phyloP scores from a whole-genome alignment of 1,140 invertebrate genomes.

The Neuroterus valhalla region DNA sequence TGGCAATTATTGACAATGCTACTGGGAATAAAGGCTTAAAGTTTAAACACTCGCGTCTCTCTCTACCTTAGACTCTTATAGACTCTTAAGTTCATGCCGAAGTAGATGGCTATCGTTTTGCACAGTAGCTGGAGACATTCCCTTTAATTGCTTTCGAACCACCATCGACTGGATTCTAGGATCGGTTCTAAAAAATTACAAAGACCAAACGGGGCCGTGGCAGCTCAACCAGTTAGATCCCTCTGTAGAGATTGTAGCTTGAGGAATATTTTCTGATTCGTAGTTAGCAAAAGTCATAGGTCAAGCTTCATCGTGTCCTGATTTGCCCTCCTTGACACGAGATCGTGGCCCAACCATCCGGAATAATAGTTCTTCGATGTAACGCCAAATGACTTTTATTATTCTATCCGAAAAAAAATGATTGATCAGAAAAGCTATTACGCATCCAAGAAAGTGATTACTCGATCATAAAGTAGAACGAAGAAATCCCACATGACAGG shows the following conservation, averaged over 20 bases:
- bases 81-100: neutral
- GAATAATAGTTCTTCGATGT: neutral
- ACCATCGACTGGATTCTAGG: constrained; percentile 15
- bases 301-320: neutral
- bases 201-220: neutral
- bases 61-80: too few relatives aligned
- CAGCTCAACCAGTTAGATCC: constrained; percentile 43
- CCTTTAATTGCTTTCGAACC: constrained; percentile 51
- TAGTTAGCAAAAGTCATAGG: neutral
- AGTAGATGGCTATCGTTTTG: constrained; percentile 42
- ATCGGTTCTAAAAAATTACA: neutral
- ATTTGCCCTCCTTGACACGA: neutral
- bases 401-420: too few relatives aligned
- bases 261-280: neutral
- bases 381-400: too few relatives aligned
- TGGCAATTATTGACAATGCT: neutral
- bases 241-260: constrained; percentile 25
- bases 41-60: neutral
- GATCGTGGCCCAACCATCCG: neutral
- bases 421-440: too few relatives aligned
- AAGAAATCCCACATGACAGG: too few relatives aligned
- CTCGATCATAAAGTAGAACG: too few relatives aligned
- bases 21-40: neutral
- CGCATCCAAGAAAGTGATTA: too few relatives aligned
- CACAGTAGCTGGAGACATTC: constrained; percentile 41